These are phyloP conservation scores for Eupithecia dodoneata DNA, from an alignment of 2,888 invertebrate genomes.

Conservation along the genomic window DNA sequence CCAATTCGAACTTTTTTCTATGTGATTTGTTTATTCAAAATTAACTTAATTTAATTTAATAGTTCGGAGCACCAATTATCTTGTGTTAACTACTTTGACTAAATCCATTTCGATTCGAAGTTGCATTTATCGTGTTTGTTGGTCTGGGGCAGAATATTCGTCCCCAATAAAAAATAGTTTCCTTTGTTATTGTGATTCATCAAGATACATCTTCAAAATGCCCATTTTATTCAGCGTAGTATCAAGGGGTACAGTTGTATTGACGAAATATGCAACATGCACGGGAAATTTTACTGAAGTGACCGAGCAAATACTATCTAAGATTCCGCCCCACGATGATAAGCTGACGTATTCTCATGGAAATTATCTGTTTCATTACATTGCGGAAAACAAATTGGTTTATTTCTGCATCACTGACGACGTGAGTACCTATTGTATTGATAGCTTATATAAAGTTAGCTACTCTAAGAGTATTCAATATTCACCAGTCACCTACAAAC, in stretches of 20 bases:
- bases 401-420: slow-evolving; percentile 98
- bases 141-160: not conserved
- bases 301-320: slow-evolving; percentile 94
- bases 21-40: not conserved
- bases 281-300: slow-evolving; percentile 98
- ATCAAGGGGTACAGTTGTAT: slow-evolving; percentile 91
- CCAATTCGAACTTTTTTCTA: not conserved
- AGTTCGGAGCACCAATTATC: not conserved
- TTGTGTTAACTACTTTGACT: not conserved
- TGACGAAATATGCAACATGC: slow-evolving; percentile 96
- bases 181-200: slow-evolving; percentile 46
- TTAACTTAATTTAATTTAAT: not conserved
- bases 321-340: slow-evolving; percentile 94
- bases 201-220: slow-evolving; percentile 83
- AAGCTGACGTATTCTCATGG: slow-evolving; percentile 97
- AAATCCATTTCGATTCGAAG: not conserved
- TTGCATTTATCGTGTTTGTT: not conserved
- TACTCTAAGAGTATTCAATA: not conserved
- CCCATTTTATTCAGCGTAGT: slow-evolving; percentile 96
- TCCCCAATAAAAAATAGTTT: not conserved
- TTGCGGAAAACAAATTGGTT: slow-evolving; percentile 92
- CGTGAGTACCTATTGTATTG: slow-evolving; percentile 82
- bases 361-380: slow-evolving; percentile 96
- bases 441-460: not conserved
- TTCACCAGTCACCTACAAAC: not conserved